phyloP scores from a whole-genome alignment of 2,888 invertebrate species.

The Dynastes grantii region DNA sequence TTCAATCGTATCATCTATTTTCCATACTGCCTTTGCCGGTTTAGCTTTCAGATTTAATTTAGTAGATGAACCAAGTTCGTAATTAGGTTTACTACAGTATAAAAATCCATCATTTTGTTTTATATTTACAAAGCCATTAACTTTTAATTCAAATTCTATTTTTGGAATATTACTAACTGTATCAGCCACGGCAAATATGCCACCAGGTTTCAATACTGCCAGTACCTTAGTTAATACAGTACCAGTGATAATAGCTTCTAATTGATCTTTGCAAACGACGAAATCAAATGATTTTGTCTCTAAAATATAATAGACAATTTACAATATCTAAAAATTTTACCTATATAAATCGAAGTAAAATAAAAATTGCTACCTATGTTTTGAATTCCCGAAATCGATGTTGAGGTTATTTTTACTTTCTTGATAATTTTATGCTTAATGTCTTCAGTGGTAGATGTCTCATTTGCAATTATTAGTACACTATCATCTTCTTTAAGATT shows the following conservation, averaged over 20 bases:
- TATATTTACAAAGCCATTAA: constrained; percentile 65
- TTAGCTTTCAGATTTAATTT: constrained; percentile 71
- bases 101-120: constrained; percentile 53
- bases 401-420: constrained; percentile 38
- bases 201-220: constrained; percentile 59
- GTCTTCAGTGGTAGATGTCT: constrained; percentile 12
- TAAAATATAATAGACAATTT: constrained; percentile 7
- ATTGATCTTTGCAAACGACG: constrained; percentile 28
- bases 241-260: constrained; percentile 1
- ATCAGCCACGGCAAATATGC: constrained; percentile 58
- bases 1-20: constrained; percentile 79
- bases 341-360: background rate
- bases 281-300: constrained; percentile 48
- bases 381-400: constrained; percentile 8
- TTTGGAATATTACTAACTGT: constrained; percentile 53
- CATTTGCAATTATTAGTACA: constrained; percentile 35
- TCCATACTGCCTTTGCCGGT: constrained; percentile 79
- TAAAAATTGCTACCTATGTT: constrained; percentile 1
- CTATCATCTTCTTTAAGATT: constrained; percentile 47
- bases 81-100: constrained; percentile 78
- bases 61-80: constrained; percentile 80
- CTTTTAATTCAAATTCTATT: constrained; percentile 64
- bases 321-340: background rate
- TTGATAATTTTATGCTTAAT: constrained; percentile 30
- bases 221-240: constrained; percentile 50